phyloP scores from a whole-genome alignment of 53 echinoderm and acorn worm species.

The Echinometra lucunter region DNA sequence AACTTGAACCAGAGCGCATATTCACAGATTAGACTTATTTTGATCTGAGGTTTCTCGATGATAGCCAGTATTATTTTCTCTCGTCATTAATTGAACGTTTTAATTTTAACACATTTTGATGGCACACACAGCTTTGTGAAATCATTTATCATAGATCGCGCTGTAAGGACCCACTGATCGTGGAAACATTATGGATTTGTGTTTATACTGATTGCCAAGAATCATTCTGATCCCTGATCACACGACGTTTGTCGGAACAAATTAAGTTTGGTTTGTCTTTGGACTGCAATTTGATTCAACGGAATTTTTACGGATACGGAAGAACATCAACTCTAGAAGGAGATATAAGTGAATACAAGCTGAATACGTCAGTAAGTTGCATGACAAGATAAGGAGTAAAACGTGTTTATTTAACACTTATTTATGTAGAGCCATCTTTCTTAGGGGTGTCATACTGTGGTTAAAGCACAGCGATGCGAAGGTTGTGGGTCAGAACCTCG shows the following conservation, averaged over 20 bases:
- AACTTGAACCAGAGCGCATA: background rate
- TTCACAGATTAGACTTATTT: background rate
- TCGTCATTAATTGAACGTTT: background rate
- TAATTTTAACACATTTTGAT: background rate
- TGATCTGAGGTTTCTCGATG: background rate
- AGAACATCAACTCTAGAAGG: background rate
- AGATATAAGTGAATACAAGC: background rate
- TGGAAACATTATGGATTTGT: background rate
- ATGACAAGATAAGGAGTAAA: too few relatives aligned
- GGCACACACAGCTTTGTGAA: background rate
- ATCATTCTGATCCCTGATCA: background rate
- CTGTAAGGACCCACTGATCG: background rate
- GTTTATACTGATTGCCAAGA: background rate
- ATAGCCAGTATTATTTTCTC: background rate
- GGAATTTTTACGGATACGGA: background rate
- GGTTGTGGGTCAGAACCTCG: too few relatives aligned
- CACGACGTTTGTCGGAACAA: background rate
- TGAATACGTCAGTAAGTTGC: background rate
- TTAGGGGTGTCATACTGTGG: too few relatives aligned
- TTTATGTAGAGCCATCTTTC: too few relatives aligned
- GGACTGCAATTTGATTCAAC: background rate
- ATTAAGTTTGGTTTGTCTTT: background rate
- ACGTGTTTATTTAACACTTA: too few relatives aligned
- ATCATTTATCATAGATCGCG: background rate
- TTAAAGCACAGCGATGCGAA: too few relatives aligned